These are phyloP conservation scores for Echiichthys vipera DNA, from an alignment of 2,797 vertebrate species.

Conservation along the genomic window DNA sequence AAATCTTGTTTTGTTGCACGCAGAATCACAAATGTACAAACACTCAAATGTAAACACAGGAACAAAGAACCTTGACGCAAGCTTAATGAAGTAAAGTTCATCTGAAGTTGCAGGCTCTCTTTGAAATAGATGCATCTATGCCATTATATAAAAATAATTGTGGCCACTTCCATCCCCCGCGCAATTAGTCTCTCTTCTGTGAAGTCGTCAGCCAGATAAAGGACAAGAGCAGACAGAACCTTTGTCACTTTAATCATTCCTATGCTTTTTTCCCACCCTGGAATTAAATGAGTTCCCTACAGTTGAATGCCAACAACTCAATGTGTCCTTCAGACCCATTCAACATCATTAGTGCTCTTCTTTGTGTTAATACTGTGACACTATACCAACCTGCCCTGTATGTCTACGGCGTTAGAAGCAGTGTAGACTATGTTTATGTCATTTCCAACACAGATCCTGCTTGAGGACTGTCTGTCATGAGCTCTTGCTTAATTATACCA, in stretches of 20 bases:
- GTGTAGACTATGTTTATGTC: neutral
- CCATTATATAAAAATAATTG: conserved; percentile 78
- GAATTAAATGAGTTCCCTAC: conserved; percentile 51
- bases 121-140: conserved; percentile 73
- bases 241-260: conserved; percentile 71
- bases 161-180: conserved; percentile 73
- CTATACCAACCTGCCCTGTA: conserved; percentile 23
- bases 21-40: conserved; percentile 7
- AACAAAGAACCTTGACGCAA: conserved; percentile 35
- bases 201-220: conserved; percentile 72
- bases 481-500: too few relatives aligned
- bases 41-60: conserved; percentile 14
- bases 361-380: conserved; percentile 35
- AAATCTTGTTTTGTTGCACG: neutral
- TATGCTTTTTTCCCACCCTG: conserved; percentile 32
- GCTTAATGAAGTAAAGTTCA: conserved; percentile 63
- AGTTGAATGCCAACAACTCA: conserved; percentile 68
- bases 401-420: conserved; percentile 1
- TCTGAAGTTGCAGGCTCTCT: conserved; percentile 66
- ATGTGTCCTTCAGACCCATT: conserved; percentile 53
- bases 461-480: too few relatives aligned
- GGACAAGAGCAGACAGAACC: conserved; percentile 69
- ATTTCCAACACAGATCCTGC: conserved; percentile 2
- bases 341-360: conserved; percentile 53
- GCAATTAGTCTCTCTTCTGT: conserved; percentile 77